These are phyloP conservation scores for Channallabes apus DNA, from an alignment of 2,797 vertebrate genomes.

Conservation along the genomic window DNA sequence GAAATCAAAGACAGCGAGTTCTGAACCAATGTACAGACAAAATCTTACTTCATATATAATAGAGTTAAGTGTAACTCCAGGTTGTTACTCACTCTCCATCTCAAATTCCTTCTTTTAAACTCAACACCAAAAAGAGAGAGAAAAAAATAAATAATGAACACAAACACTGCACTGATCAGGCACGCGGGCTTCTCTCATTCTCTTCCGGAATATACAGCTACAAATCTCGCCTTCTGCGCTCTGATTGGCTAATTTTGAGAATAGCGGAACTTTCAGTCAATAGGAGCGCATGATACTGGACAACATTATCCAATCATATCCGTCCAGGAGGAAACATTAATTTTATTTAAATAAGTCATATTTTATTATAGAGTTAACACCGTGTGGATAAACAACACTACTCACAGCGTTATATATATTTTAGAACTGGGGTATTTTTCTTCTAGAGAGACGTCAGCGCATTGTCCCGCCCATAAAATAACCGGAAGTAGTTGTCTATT, in stretches of 20 bases:
- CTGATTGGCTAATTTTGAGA: not conserved
- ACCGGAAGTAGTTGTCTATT: slow-evolving; percentile 26
- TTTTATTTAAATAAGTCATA: not conserved
- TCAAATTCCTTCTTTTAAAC: not conserved
- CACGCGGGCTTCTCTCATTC: not conserved
- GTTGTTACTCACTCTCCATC: slow-evolving; percentile 15
- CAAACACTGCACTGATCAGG: not conserved
- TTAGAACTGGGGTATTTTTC: not conserved
- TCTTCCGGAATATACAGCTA: not conserved
- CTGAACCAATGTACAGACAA: too few relatives aligned
- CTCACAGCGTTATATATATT: not conserved
- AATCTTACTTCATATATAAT: too few relatives aligned
- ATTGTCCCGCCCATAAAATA: not conserved
- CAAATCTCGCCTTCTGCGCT: not conserved
- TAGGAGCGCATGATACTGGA: not conserved
- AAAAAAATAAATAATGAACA: not conserved
- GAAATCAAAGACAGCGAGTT: too few relatives aligned
- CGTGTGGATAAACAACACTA: not conserved
- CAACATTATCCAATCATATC: not conserved
- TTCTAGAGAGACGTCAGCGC: not conserved
- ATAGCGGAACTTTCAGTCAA: not conserved
- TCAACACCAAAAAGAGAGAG: not conserved
- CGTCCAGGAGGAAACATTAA: not conserved
- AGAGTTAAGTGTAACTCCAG: too few relatives aligned
- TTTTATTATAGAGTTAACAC: not conserved